Conservation (phyloP, 2,113 vertebrate species). For the Myotis yumanensis region DNA sequence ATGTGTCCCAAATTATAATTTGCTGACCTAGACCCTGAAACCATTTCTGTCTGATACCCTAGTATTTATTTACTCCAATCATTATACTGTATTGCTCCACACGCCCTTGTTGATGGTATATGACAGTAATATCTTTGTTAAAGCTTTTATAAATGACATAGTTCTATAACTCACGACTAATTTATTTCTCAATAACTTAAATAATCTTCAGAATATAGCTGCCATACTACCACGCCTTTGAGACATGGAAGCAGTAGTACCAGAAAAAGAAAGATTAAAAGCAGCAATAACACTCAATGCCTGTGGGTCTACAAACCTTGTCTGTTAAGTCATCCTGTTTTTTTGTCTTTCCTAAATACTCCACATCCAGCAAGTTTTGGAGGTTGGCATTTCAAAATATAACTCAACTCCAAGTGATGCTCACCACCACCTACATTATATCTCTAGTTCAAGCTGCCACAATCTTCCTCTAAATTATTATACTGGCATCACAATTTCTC, state of each 20-base stretch:
- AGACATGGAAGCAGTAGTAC: background rate
- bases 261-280: background rate
- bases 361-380: background rate
- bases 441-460: background rate
- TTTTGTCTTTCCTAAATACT: background rate
- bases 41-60: background rate
- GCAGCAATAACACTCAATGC: background rate
- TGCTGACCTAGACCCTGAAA: background rate
- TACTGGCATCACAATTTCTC: background rate
- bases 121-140: background rate
- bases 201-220: slow-evolving; percentile 11
- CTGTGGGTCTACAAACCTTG: background rate
- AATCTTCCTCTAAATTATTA: background rate
- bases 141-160: background rate
- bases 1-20: background rate
- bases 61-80: background rate
- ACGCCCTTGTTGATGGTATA: background rate
- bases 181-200: background rate
- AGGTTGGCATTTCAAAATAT: background rate
- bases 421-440: background rate
- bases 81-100: background rate
- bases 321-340: background rate
- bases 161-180: background rate
- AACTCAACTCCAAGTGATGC: background rate
- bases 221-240: background rate